These are phyloP conservation scores for Dunckerocampus dactyliophorus DNA, from an alignment of 2,113 vertebrate genomes.

Conservation along the genomic window DNA sequence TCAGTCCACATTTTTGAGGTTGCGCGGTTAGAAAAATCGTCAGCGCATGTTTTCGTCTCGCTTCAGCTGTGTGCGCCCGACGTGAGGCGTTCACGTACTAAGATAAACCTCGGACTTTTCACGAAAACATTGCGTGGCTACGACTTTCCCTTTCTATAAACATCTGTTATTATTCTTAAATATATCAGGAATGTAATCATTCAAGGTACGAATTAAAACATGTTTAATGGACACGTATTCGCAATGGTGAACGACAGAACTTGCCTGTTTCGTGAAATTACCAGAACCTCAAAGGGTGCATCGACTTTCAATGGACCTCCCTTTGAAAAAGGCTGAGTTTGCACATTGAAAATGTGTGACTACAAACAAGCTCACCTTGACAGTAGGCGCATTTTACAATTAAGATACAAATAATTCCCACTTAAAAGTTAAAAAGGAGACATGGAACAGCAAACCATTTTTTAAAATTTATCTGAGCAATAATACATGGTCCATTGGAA, in stretches of 20 bases:
- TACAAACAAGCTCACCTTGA: neutral
- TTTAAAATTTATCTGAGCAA: constrained; percentile 17
- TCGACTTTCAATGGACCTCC: neutral
- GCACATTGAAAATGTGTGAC: neutral
- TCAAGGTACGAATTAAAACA: too few species aligned
- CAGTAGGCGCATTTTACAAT: too few species aligned
- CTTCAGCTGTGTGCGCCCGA: constrained; percentile 13
- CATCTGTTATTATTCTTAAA: too few species aligned
- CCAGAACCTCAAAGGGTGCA: neutral
- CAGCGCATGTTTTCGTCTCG: neutral
- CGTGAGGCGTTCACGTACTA: constrained; percentile 34
- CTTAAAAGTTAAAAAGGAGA: neutral
- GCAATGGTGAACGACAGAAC: too few species aligned
- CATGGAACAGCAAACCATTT: constrained; percentile 1
- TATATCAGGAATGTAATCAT: neutral
- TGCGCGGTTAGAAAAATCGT: constrained; percentile 1
- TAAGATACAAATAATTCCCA: neutral
- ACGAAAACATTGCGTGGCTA: neutral
- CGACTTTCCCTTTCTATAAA: neutral
- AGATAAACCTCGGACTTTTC: constrained; percentile 3
- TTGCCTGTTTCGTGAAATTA: neutral
- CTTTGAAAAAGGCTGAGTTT: neutral
- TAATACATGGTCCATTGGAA: constrained; percentile 2
- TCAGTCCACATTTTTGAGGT: constrained; percentile 33
- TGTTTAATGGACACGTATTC: too few species aligned